These are phyloP conservation scores for Psittacara wagleri DNA, from an alignment of 2,113 vertebrate genomes.

Conservation along the genomic window DNA sequence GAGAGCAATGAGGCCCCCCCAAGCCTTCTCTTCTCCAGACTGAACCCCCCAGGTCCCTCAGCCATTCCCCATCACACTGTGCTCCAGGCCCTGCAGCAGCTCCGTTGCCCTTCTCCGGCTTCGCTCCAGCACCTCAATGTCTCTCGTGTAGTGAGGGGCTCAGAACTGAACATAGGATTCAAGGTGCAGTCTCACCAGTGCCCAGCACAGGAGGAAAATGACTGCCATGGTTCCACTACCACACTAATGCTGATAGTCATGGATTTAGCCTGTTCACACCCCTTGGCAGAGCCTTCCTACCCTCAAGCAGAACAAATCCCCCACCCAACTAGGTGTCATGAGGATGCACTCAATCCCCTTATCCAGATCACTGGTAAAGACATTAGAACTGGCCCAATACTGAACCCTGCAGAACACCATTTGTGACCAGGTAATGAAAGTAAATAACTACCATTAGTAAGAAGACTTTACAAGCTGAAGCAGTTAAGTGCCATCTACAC, in stretches of 20 bases:
- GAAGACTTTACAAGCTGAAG: not conserved
- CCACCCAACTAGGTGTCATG: not conserved
- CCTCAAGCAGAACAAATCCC: not conserved
- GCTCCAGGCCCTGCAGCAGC: not conserved
- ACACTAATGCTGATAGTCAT: not conserved
- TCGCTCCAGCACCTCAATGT: not conserved
- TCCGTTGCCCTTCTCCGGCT: not conserved
- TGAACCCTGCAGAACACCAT: not conserved
- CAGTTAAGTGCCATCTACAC: not conserved
- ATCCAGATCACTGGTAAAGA: not conserved
- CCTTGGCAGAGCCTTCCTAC: not conserved
- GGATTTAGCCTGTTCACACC: not conserved
- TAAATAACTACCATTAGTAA: not conserved
- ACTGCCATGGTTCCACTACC: not conserved
- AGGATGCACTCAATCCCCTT: not conserved
- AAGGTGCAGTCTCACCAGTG: not conserved
- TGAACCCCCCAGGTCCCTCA: not conserved
- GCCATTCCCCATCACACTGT: not conserved
- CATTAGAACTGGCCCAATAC: not conserved
- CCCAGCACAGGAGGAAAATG: not conserved
- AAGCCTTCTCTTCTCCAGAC: not conserved
- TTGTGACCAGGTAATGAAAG: not conserved
- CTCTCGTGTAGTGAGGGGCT: not conserved
- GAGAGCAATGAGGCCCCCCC: accelerated
- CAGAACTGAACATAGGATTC: not conserved